A percentile compares a stretch with the other conserved stretches of the same genome.
phyloP scores from a whole-genome alignment of 2,113 vertebrate genomes.

The Brachirus orientalis region DNA sequence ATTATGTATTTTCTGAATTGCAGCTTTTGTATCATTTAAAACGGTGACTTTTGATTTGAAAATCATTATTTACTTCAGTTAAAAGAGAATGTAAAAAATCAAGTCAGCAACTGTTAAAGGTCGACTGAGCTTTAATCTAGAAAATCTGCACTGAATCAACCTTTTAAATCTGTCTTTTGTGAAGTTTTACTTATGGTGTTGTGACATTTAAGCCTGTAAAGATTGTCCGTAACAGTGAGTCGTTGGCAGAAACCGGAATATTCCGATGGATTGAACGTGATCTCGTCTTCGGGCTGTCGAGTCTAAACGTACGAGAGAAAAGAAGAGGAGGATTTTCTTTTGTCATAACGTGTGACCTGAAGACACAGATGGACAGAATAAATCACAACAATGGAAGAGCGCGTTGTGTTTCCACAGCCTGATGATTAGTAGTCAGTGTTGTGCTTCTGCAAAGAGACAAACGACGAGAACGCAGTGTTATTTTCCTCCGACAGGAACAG shows the following conservation, averaged over 20 bases:
- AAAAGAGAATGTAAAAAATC: too few relatives aligned
- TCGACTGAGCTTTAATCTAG: too few relatives aligned
- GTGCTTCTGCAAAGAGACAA: slow-evolving; percentile 44
- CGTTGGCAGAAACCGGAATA: slow-evolving; percentile 43
- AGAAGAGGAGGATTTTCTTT: slow-evolving; percentile 13
- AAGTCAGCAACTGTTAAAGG: too few relatives aligned
- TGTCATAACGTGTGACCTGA: too few relatives aligned
- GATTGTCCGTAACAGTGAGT: slow-evolving; percentile 5
- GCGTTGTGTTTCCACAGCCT: slow-evolving; percentile 38
- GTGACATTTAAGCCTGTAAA: slow-evolving; percentile 20
- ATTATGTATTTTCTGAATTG: too few relatives aligned
- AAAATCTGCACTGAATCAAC: not conserved
- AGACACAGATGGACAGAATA: slow-evolving; percentile 40
- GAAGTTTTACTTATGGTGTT: too few relatives aligned
- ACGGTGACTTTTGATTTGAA: too few relatives aligned
- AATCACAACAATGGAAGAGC: slow-evolving; percentile 47
- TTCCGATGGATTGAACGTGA: slow-evolving; percentile 47
- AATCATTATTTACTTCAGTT: too few relatives aligned
- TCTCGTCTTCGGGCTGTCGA: slow-evolving; percentile 28
- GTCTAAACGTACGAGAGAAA: slow-evolving; percentile 10
- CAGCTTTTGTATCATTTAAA: too few relatives aligned
- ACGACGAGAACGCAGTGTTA: slow-evolving; percentile 60
- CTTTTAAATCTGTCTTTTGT: not conserved
- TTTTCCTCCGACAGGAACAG: slow-evolving; percentile 56
- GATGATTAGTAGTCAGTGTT: slow-evolving; percentile 72